A percentile compares a stretch with the other conserved stretches of the same genome.
These are phyloP conservation scores for Probosciger aterrimus DNA, from an alignment of 2,113 vertebrate genomes.

Conservation along the genomic window DNA sequence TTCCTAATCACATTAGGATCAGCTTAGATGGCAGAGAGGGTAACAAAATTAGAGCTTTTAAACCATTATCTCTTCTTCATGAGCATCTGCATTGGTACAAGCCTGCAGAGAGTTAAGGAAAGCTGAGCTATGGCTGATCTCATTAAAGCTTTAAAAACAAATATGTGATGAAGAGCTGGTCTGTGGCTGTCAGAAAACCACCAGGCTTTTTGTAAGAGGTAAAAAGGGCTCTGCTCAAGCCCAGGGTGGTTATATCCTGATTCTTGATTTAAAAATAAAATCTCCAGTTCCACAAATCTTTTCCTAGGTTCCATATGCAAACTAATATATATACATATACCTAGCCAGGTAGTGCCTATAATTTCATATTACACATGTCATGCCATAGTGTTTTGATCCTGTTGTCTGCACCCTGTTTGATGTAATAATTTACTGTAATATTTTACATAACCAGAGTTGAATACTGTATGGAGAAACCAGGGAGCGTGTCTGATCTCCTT, in stretches of 20 bases:
- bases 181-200: neutral
- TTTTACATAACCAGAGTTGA: conserved; percentile 26
- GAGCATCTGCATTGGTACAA: conserved; percentile 52
- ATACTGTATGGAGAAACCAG: neutral
- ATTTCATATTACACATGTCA: neutral
- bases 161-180: neutral
- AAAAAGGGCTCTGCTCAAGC: neutral
- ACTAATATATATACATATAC: neutral
- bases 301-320: neutral
- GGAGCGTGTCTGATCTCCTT: neutral
- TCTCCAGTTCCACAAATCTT: neutral
- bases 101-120: neutral
- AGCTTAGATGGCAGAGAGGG: conserved; percentile 62
- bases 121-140: conserved; percentile 48
- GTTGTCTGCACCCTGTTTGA: neutral
- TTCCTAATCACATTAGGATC: conserved; percentile 74
- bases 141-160: conserved; percentile 38
- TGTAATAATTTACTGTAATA: neutral
- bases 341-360: neutral
- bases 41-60: conserved; percentile 78
- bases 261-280: neutral
- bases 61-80: conserved; percentile 68
- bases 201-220: neutral
- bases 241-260: neutral
- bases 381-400: neutral